Percentiles rank a stretch among this genome's conserved stretches.
Evolutionary conservation across 92 coral and sea anemone species (phyloP).

Genomic region (Porites cylindrica): DNA sequence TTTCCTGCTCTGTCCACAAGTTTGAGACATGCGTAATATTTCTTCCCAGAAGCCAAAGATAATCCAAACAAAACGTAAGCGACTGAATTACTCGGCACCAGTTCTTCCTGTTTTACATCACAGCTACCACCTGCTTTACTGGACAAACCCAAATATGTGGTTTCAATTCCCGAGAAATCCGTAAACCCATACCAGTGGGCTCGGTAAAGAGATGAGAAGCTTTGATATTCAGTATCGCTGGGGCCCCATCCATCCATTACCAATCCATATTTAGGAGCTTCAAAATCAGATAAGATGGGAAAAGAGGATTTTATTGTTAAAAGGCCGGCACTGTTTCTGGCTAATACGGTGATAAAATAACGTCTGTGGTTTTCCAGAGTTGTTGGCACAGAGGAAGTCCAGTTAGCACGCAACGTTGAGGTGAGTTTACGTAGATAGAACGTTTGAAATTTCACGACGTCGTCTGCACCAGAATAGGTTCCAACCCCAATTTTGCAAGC

Average conservation of each 20-base stretch:
- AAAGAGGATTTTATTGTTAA: constrained; percentile 61
- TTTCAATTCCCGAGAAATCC: constrained; percentile 74
- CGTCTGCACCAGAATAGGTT: constrained; percentile 81
- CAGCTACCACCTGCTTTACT: constrained; percentile 44
- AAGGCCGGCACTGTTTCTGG: constrained; percentile 73
- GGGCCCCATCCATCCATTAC: constrained; percentile 88
- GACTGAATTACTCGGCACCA: constrained; percentile 35
- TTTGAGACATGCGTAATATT: constrained; percentile 71
- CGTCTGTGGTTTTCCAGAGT: constrained; percentile 59
- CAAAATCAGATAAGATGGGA: constrained; percentile 70
- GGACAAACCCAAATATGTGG: constrained; percentile 61
- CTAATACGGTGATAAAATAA: constrained; percentile 75
- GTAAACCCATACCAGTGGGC: constrained; percentile 80
- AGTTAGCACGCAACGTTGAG: constrained; percentile 60
- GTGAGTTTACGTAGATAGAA: constrained; percentile 2
- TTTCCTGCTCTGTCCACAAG: constrained; percentile 81
- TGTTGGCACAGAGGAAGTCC: constrained; percentile 57
- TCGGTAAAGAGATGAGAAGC: constrained; percentile 73
- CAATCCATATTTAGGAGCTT: constrained; percentile 61
- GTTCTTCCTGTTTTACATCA: constrained; percentile 61
- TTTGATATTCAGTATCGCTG: constrained; percentile 72
- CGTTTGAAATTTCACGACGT: constrained; percentile 54
- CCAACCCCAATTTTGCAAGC: constrained; percentile 77
- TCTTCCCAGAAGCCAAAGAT: constrained; percentile 67
- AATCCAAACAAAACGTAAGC: constrained; percentile 63